Base-by-base conservation (phyloP, 1,140 invertebrate species). In the Asbolus verrucosus region DNA sequence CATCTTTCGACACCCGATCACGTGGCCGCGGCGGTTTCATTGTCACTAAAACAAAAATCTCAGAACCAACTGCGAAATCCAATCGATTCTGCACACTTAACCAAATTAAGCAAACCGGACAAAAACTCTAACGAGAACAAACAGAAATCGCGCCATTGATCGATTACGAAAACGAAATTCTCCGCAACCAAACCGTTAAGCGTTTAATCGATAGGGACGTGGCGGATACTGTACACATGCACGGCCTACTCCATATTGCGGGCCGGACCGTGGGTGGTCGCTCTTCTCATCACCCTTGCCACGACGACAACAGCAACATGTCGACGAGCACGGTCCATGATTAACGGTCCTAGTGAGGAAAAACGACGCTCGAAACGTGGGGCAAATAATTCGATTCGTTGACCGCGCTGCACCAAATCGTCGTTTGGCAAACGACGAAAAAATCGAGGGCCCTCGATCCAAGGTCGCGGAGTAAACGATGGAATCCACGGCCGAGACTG, bases 261-360 rank as follows among this genome's bases (percentile, higher is more conserved):
- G 68, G 68, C 65, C 71, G 71, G 39, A 31, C 33, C 63, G 71
- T 73, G 71, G 71, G 71, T 73, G 71, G 71, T 69, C 71, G 61
- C 30, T 39, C 6, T 4, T 14, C 15, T 31, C 66, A 68, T 72
- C 70, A 72, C 59, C 71, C 67, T 65, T 62, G 62, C 38, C 50
- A 61, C n/a, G n/a, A 73, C 50, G 36, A 67, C 71, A 69, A 73
- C 71, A 70, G n/a, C n/a, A n/a, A n/a, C n/a, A n/a, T n/a, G n/a
- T n/a, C n/a, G n/a, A n/a, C n/a, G n/a, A n/a, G 59, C 65, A 61
- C 50, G 21, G 60, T 27, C 21, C 27, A 21, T 24, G 65, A 67
- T 59, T 50, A 65, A 71, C 67, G 59, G 33, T 31, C 19, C 39
- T 8, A 11, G 21, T 18, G 24, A 41, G 39, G 36, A 33, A 46